phyloP scores from a whole-genome alignment of 2,888 invertebrate species.

The Nemapogon koenigi region DNA sequence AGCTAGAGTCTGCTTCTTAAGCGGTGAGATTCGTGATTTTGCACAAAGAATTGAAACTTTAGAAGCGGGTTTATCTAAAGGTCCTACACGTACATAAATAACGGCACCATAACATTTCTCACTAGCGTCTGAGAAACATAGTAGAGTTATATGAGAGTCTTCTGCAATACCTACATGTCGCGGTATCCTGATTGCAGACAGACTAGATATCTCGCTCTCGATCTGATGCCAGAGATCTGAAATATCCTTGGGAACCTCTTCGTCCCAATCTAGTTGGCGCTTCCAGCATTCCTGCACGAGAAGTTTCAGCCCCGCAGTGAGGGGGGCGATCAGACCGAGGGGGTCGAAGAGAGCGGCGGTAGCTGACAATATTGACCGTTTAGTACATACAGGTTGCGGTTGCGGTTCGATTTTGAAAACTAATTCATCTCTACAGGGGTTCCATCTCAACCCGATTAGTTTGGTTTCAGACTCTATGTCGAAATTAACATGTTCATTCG shows the following conservation, averaged over 20 bases:
- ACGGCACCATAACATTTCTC: constrained; percentile 14
- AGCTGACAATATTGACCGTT: constrained; percentile 16
- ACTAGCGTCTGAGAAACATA: constrained; percentile 12
- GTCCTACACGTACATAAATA: constrained; percentile 7
- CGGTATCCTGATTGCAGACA: background rate
- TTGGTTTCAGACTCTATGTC: constrained; percentile 2
- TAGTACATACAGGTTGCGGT: constrained; percentile 13
- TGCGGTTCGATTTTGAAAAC: background rate
- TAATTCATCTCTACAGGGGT: constrained; percentile 1
- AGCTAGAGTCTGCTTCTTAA: constrained; percentile 1
- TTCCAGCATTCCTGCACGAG: constrained; percentile 14
- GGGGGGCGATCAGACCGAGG: constrained; percentile 15
- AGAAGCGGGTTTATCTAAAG: background rate
- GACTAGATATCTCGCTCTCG: background rate
- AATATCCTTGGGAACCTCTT: constrained; percentile 12
- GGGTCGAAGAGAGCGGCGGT: constrained; percentile 15
- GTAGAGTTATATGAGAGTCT: background rate
- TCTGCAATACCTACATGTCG: constrained; percentile 4
- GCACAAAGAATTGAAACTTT: background rate
- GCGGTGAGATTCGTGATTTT: constrained; percentile 4
- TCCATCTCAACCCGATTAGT: constrained; percentile 10
- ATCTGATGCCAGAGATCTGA: constrained; percentile 10
- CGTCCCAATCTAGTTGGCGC: constrained; percentile 14
- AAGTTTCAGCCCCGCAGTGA: constrained; percentile 13
- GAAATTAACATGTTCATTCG: constrained; percentile 4